phyloP scores from a whole-genome alignment of 1,140 invertebrate genomes.

The Agrypnia vestita region DNA sequence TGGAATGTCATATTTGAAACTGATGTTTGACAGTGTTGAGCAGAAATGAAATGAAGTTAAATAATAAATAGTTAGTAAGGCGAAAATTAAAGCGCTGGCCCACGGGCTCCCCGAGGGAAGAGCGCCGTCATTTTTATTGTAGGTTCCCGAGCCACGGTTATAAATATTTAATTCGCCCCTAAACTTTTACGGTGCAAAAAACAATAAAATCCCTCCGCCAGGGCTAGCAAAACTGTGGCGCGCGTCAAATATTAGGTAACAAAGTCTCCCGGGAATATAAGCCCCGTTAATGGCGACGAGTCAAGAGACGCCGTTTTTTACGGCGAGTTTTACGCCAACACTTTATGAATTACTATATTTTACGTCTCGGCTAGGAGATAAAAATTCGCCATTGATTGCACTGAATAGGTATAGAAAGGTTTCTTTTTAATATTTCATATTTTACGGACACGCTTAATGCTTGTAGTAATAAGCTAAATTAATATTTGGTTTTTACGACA shows the following conservation, averaged over 20 bases:
- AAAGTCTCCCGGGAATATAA: constrained; percentile 15
- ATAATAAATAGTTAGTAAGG: too few relatives aligned
- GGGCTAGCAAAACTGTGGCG: constrained; percentile 35
- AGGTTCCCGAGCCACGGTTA: constrained; percentile 47
- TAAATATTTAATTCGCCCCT: constrained; percentile 57
- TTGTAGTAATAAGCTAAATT: constrained; percentile 42
- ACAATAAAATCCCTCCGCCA: constrained; percentile 51
- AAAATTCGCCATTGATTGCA: constrained; percentile 36
- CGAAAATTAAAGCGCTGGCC: background rate
- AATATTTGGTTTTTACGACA: constrained; percentile 32
- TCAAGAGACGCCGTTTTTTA: constrained; percentile 31
- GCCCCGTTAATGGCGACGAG: constrained; percentile 28
- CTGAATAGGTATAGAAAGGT: constrained; percentile 2
- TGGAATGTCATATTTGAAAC: too few relatives aligned
- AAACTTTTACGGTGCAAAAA: constrained; percentile 48
- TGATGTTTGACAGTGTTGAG: too few relatives aligned
- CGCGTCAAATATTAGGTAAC: constrained; percentile 30
- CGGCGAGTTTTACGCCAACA: constrained; percentile 35
- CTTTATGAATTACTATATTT: constrained; percentile 49
- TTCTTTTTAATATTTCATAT: constrained; percentile 41
- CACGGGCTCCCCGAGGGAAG: background rate
- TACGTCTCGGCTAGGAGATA: constrained; percentile 22
- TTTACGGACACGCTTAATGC: constrained; percentile 4
- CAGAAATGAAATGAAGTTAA: too few relatives aligned
- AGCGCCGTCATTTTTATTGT: constrained; percentile 45